These are phyloP conservation scores for Apteryx owenii DNA, from an alignment of 2,113 vertebrate species.

Conservation along the genomic window DNA sequence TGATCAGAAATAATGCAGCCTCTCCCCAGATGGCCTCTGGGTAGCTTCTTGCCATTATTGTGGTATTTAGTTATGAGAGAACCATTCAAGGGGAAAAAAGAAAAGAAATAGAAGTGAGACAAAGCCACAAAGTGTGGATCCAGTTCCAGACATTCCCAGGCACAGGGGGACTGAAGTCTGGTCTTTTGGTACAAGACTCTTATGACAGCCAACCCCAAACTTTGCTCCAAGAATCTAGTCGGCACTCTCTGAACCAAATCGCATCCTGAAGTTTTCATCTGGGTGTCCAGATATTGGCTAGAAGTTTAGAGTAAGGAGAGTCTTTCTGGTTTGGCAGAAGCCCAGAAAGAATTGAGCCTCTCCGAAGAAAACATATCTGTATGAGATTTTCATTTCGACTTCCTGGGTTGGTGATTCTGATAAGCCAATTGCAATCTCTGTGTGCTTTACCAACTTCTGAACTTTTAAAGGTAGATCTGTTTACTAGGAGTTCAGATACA, in stretches of 20 bases:
- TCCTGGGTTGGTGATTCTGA: background rate
- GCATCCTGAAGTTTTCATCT: background rate
- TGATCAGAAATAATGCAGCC: conserved; percentile 3
- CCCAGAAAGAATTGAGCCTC: background rate
- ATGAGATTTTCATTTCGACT: background rate
- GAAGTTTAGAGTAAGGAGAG: background rate
- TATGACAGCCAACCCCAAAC: background rate
- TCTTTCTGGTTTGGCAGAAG: background rate
- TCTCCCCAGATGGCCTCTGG: conserved; percentile 24
- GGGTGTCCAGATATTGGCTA: background rate
- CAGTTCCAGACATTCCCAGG: background rate
- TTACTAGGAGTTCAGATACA: background rate
- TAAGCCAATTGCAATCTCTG: background rate
- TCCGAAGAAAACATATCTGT: background rate
- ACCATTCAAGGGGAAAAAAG: background rate
- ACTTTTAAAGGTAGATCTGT: background rate
- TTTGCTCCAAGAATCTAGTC: background rate
- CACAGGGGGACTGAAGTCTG: background rate
- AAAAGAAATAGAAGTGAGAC: conserved; percentile 10
- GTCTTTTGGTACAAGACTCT: background rate
- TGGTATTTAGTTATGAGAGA: conserved; percentile 32
- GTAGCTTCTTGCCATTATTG: conserved; percentile 37
- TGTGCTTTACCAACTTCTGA: background rate
- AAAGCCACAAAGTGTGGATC: background rate
- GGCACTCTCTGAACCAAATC: background rate